These are phyloP conservation scores for Micrastur ruficollis DNA, from an alignment of 2,797 vertebrate genomes.

Conservation along the genomic window DNA sequence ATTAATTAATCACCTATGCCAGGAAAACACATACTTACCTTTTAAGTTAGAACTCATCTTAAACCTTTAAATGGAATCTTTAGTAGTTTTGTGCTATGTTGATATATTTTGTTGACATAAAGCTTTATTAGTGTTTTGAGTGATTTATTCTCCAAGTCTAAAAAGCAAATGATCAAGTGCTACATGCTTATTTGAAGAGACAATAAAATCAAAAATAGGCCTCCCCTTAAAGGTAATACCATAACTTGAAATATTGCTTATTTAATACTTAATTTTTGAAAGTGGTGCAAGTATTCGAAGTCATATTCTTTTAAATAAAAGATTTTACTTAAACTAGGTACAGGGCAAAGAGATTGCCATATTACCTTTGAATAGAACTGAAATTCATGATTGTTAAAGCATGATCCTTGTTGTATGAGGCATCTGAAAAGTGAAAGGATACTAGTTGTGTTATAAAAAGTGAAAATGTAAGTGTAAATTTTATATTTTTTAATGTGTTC, in stretches of 20 bases:
- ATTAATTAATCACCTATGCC: neutral
- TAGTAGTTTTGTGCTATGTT: neutral
- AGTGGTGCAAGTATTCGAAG: neutral
- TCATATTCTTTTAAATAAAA: neutral
- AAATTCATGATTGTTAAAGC: neutral
- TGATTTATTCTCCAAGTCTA: neutral
- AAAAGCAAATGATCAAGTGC: neutral
- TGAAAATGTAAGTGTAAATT: neutral
- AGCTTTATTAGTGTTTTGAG: neutral
- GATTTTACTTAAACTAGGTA: neutral
- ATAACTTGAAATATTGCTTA: neutral
- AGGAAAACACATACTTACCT: neutral
- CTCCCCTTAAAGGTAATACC: neutral
- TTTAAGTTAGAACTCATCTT: neutral
- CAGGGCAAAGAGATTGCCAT: neutral
- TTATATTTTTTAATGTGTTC: neutral
- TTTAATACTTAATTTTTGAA: neutral
- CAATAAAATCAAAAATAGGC: neutral
- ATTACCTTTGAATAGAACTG: neutral
- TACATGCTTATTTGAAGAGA: neutral
- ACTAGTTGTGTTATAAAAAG: neutral
- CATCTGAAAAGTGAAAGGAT: neutral
- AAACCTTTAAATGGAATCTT: neutral
- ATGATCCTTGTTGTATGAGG: neutral
- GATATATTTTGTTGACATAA: neutral